Percentiles rank a stretch among this genome's conserved stretches.
Conservation (phyloP, 2,888 invertebrate genomes). For the Coelogynopora nodosa region DNA sequence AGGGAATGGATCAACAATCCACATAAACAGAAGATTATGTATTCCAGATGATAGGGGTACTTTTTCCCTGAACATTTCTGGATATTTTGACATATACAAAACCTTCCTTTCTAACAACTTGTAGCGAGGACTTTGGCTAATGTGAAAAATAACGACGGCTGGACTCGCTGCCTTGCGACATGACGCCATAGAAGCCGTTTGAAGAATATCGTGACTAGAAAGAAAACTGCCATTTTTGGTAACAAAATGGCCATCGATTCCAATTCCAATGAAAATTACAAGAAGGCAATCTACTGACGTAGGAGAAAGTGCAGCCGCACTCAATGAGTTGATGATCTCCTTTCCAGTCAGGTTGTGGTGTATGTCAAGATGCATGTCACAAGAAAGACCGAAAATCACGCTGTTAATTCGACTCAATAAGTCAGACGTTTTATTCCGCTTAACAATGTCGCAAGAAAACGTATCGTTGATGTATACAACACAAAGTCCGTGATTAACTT, state of each 20-base stretch:
- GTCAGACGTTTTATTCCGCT: background rate
- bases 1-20: constrained; percentile 2
- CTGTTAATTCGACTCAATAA: background rate
- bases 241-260: background rate
- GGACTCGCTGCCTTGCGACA: background rate
- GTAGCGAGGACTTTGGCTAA: constrained; percentile 8
- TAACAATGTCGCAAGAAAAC: background rate
- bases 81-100: background rate
- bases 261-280: background rate
- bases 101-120: background rate
- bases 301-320: background rate
- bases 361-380: background rate
- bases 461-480: background rate
- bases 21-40: background rate
- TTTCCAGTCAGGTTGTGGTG: background rate
- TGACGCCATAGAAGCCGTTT: background rate
- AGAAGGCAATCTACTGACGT: background rate
- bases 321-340: background rate
- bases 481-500: background rate
- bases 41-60: background rate
- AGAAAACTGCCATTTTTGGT: background rate
- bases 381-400: background rate
- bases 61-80: background rate
- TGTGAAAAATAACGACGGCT: background rate
- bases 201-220: background rate